These are phyloP conservation scores for Torymus auratus DNA, from an alignment of 2,888 invertebrate genomes.

Conservation along the genomic window DNA sequence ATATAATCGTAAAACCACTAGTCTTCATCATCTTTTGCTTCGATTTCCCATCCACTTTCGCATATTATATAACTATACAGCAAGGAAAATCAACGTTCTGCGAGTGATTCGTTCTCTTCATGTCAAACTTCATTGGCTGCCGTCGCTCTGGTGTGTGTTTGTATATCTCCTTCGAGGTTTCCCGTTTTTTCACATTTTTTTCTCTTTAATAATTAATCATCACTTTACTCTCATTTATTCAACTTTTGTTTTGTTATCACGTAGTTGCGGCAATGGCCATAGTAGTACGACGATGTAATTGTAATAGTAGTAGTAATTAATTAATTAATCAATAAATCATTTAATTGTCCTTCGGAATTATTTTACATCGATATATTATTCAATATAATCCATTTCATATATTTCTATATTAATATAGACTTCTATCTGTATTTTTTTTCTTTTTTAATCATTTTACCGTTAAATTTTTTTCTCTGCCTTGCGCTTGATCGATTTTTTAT, in stretches of 20 bases:
- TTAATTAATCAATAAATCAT: constrained; percentile 57
- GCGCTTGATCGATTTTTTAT: constrained; percentile 25
- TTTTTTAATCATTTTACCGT: constrained; percentile 59
- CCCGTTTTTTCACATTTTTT: constrained; percentile 43
- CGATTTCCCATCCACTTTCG: background rate
- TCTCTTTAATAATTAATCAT: constrained; percentile 5
- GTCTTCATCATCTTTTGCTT: constrained; percentile 31
- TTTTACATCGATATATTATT: constrained; percentile 76
- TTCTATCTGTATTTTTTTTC: constrained; percentile 68
- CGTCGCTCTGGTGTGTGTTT: constrained; percentile 35
- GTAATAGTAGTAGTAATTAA: constrained; percentile 55
- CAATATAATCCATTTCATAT: constrained; percentile 75
- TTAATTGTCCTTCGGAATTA: constrained; percentile 74
- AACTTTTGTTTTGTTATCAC: constrained; percentile 52
- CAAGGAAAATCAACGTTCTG: constrained; percentile 55
- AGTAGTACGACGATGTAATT: constrained; percentile 57
- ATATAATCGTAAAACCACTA: constrained; percentile 51
- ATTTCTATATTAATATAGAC: constrained; percentile 74
- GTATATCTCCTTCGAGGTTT: constrained; percentile 33
- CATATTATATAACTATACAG: constrained; percentile 44
- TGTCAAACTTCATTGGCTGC: constrained; percentile 52
- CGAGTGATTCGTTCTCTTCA: constrained; percentile 46
- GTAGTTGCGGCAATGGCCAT: constrained; percentile 55
- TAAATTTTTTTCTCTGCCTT: constrained; percentile 48
- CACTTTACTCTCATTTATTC: too few relatives aligned